Percentiles rank a stretch among this genome's conserved stretches.
Evolutionary conservation across 1,140 invertebrate genomes (phyloP).

Genomic region (Scaptomyza montana): DNA sequence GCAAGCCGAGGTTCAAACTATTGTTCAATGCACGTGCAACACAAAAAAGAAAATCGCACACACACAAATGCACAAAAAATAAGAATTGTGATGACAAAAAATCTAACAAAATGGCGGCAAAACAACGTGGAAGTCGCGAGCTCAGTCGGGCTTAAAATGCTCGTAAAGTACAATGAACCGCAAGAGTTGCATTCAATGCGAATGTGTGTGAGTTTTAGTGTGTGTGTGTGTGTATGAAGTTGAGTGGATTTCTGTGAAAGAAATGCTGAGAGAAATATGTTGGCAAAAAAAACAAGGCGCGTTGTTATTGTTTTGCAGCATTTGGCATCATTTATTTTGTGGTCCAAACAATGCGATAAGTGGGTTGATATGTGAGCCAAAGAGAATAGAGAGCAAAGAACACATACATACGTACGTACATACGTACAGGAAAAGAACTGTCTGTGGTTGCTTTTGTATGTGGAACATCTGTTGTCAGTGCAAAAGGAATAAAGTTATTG

Average conservation of each 20-base stretch:
- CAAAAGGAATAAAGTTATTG: conserved; percentile 14
- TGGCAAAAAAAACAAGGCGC: conserved; percentile 38
- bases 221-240: conserved; percentile 34
- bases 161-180: conserved; percentile 77
- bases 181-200: conserved; percentile 46
- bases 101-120: conserved; percentile 71
- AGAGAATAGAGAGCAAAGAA: conserved; percentile 1
- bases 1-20: conserved; percentile 47
- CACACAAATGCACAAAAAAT: conserved; percentile 1
- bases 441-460: not conserved
- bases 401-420: not conserved
- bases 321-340: conserved; percentile 57
- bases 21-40: conserved; percentile 66
- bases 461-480: conserved; percentile 21
- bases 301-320: conserved; percentile 61
- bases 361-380: conserved; percentile 39
- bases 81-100: conserved; percentile 49
- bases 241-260: conserved; percentile 67
- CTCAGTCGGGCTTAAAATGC: conserved; percentile 50
- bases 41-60: conserved; percentile 17
- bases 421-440: not conserved
- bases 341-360: conserved; percentile 53
- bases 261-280: conserved; percentile 49
- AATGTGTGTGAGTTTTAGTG: conserved; percentile 17
- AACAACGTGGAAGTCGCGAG: conserved; percentile 67